Evolutionary conservation across 2,888 invertebrate species (phyloP), one percentile per base, ranked within the genome.

Genomic region (Nephrotoma flavescens): DNA sequence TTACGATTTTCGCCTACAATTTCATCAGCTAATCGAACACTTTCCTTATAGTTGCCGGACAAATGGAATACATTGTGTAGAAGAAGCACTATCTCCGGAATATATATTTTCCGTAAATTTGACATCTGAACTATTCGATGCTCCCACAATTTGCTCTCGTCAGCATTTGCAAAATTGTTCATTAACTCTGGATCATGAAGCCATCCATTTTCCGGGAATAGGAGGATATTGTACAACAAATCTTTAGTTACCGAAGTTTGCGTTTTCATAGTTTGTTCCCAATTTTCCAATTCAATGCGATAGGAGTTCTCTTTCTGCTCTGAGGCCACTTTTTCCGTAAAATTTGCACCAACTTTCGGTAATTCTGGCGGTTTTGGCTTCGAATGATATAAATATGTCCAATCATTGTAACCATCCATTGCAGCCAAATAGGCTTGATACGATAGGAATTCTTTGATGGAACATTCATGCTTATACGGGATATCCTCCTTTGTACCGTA

Each of bases 171-270:
- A 9, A 52, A 31, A 86, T 86, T 57, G 41, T 92, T 92, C 6
- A 89, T 88, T 0, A 93, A 93, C 87, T 93, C 93, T 15, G 94
- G 93, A 90, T 97, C 97, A 84, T 94, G 94, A 87, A 98, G 93
- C 98, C 98, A 98, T 5, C 98, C 97, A 42, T 95, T 96, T 89
- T 97, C 96, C 3, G 97, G 97, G 90, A 98, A 98, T 9, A 97
- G 91, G 52, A 98, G 90, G 0, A 98, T 96, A 91, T 98, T 97
- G 91, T 96, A 97, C 6, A 98, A 92, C 86, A 96, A 93, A 88
- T 95, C 95, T 89, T 95, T 95, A 0, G 97, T 95, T 87, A 94
- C 95, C 95, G 93, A 89, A 0, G 96, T 95, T 89, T 96, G 96
- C 89, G 95, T 94, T 86, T 93, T 92, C 87, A 96, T 93, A 52